phyloP scores from a whole-genome alignment of 1,140 invertebrate genomes.

The Leptinotarsa lineolata region DNA sequence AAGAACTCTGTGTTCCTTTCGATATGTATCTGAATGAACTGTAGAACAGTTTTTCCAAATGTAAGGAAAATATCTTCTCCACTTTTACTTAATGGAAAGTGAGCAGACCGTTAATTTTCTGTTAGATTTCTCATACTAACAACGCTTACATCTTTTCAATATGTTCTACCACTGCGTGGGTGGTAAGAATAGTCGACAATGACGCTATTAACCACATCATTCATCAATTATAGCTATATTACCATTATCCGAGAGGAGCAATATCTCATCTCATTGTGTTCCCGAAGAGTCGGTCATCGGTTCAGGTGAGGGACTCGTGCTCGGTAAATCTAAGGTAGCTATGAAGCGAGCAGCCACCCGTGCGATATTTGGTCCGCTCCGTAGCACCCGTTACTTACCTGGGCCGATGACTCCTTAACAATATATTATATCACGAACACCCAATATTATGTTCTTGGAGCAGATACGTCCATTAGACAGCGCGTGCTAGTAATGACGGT shows the following conservation, averaged over 20 bases:
- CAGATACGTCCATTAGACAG: slow-evolving; percentile 16
- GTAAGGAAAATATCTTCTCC: too few species aligned
- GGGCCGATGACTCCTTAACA: slow-evolving; percentile 48
- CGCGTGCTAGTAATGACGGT: slow-evolving; percentile 17
- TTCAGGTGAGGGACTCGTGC: slow-evolving; percentile 40
- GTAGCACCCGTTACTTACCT: slow-evolving; percentile 44
- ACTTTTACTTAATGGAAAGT: too few species aligned
- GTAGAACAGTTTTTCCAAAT: too few species aligned
- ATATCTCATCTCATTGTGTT: slow-evolving; percentile 32
- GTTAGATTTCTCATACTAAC: neutral
- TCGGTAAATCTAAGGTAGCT: slow-evolving; percentile 40
- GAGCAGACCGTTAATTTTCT: too few species aligned
- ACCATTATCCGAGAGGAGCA: slow-evolving; percentile 24
- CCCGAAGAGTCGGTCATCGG: neutral
- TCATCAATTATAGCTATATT: slow-evolving; percentile 21
- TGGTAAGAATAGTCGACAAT: slow-evolving; percentile 28
- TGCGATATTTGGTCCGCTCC: slow-evolving; percentile 48
- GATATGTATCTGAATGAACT: too few species aligned
- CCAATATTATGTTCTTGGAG: slow-evolving; percentile 26
- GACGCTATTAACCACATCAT: slow-evolving; percentile 27
- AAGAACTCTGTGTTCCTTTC: too few species aligned
- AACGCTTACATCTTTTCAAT: neutral
- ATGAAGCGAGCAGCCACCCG: slow-evolving; percentile 47
- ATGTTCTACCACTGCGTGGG: neutral
- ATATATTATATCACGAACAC: slow-evolving; percentile 41